Base-by-base conservation (phyloP, 2,797 vertebrate genomes). In the Discoglossus pictus region DNA sequence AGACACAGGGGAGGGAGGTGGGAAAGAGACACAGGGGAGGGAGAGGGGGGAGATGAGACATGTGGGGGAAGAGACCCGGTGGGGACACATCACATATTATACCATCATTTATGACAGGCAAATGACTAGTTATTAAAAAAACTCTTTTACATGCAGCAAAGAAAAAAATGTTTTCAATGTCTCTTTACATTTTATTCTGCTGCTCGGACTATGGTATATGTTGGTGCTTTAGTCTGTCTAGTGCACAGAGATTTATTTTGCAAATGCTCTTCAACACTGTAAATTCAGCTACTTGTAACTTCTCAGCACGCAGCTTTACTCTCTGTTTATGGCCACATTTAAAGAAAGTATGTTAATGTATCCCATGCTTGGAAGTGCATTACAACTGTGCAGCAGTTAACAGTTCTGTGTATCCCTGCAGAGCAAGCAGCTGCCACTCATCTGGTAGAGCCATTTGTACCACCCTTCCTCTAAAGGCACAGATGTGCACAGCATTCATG, bases 261-360 rank as follows among this genome's bases (percentile, higher is more conserved):
- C 12, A 44, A 20, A 10, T 13, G 2, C n/a, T 8, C 27, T 7
- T 55, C 27, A 3, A 4, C 13, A 13, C 27, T 48, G 15, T 56
- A 27, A 38, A 56, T 47, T 23, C 40, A 13, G 2, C 17, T 2
- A 16, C 61, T 44, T 43, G 9, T n/a, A 24, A 8, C 18, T 36
- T 3, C 18, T 4, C 39, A 46, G 36, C 47, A 15, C 27, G 20
- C 39, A 43, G 25, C 7, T 2, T 42, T n/a, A 2, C 9, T 13
- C 23, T 39, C 11, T 4, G 48, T 39, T 68, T 38, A 68, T 54
- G 48, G 48, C 21, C 46, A 36, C 56, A 56, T 68, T 68, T 31
- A 53, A 60, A 68, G 62, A 44, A 65, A 56, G 39, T 53, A 61
- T 61, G 56, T 61, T 68, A 68, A 68, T 68, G 48, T 12, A 9